A percentile compares a stretch with the other conserved stretches of the same genome.
phyloP scores from a whole-genome alignment of 2,797 vertebrate genomes.

The Notamacropus eugenii region DNA sequence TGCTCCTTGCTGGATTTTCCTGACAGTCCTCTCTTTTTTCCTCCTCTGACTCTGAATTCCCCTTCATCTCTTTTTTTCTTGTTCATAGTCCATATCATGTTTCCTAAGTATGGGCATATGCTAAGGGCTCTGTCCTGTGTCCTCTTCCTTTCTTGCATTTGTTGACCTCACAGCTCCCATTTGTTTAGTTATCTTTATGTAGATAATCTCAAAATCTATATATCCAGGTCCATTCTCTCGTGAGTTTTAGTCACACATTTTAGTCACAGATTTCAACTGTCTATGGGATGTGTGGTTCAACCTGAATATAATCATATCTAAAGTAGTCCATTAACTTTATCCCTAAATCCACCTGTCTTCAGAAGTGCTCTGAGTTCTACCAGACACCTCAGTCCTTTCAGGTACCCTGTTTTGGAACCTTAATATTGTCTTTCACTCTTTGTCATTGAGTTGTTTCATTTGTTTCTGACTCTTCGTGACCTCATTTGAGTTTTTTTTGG shows the following conservation, averaged over 20 bases:
- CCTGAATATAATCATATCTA: neutral
- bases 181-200: neutral
- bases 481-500: neutral
- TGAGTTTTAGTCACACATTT: neutral
- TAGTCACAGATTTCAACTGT: neutral
- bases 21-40: neutral
- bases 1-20: neutral
- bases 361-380: neutral
- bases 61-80: neutral
- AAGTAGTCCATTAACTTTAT: neutral
- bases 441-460: neutral
- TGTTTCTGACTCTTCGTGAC: neutral
- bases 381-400: neutral
- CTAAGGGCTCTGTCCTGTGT: neutral
- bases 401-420: neutral
- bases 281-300: neutral
- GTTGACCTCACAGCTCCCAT: neutral
- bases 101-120: neutral
- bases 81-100: neutral
- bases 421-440: neutral
- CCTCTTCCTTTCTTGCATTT: neutral
- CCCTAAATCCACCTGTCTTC: neutral
- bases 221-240: neutral
- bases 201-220: neutral
- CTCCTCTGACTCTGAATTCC: neutral